Base-by-base conservation (phyloP, 2,797 vertebrate genomes). In the Florisuga fusca region DNA sequence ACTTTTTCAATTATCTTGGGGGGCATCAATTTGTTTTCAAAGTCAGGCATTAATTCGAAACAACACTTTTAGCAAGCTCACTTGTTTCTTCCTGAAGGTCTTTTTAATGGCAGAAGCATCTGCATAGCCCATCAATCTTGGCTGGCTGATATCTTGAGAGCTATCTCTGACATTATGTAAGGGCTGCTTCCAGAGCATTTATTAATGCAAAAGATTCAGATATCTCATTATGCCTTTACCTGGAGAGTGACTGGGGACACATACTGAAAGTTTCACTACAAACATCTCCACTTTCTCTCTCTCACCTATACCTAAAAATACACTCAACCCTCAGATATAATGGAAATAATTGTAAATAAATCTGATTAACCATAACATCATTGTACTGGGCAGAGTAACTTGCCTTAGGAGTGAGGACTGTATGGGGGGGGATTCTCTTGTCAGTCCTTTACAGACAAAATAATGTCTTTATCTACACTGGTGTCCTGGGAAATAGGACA, bases 61-160 rank as follows among this genome's bases (percentile, higher is more conserved):
- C 74, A 85, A 62, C 72, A 71, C 81, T 95, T 82, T 4, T 20
- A 81, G 51, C 87, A 53, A 41, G 20, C 29, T 76, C 15, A 38
- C 82, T 75, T 72, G 72, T 82, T 94, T 88, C 79, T 84, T 66
- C 57, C 80, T 93, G 89, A 97, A 93, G 95, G 95, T 93, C 92
- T 89, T 91, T 87, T 68, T 81, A 91, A 93, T 54, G 82, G 79
- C 93, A 96, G 43, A 11, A 78, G 69, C 89, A 87, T 89, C 96
- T 90, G 92, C 94, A 87, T 10, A 92, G 78, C 82, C 87, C 95
- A 96, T 96, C 96, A 92, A 88, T 95, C 94, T 94, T 95, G 63
- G 41, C 62, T 51, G 72, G 33, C 26, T 8, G 55, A 93, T 93
- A 95, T 84, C 95, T 93, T 15, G 46, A 94, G 89, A 95, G 84